These are phyloP conservation scores for Endotricha flammealis DNA, from an alignment of 2,888 invertebrate genomes.

Conservation along the genomic window DNA sequence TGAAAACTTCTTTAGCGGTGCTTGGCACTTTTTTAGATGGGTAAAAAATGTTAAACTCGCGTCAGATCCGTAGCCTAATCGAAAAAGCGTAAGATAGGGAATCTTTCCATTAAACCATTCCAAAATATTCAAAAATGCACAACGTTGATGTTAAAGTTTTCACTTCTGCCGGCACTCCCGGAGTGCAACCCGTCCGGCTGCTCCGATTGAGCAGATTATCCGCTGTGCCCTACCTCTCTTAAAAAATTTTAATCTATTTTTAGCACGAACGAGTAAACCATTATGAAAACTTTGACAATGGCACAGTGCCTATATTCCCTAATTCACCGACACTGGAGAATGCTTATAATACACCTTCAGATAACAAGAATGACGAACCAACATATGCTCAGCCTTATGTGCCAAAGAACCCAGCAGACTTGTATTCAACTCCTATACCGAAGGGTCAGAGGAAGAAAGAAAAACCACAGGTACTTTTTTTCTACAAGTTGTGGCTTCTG, in stretches of 20 bases:
- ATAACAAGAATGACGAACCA: conserved; percentile 3
- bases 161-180: conserved; percentile 4
- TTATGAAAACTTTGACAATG: conserved; percentile 4
- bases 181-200: conserved; percentile 5
- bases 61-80: not conserved
- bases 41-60: not conserved
- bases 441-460: conserved; percentile 12
- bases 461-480: not conserved
- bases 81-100: too few relatives aligned
- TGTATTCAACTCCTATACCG: conserved; percentile 18
- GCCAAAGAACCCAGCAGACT: conserved; percentile 6
- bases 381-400: conserved; percentile 12
- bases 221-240: too few relatives aligned
- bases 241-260: too few relatives aligned
- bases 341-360: conserved; percentile 7
- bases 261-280: too few relatives aligned
- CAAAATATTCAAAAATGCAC: too few relatives aligned
- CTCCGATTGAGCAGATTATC: too few relatives aligned
- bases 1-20: not conserved
- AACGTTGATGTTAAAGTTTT: not conserved
- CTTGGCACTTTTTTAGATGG: not conserved
- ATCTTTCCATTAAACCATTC: too few relatives aligned
- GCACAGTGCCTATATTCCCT: conserved; percentile 1
- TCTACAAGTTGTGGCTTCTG: too few relatives aligned
- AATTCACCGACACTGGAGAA: conserved; percentile 6